These are phyloP conservation scores for Ammodytes dubius DNA, from an alignment of 2,113 vertebrate genomes.

Conservation along the genomic window DNA sequence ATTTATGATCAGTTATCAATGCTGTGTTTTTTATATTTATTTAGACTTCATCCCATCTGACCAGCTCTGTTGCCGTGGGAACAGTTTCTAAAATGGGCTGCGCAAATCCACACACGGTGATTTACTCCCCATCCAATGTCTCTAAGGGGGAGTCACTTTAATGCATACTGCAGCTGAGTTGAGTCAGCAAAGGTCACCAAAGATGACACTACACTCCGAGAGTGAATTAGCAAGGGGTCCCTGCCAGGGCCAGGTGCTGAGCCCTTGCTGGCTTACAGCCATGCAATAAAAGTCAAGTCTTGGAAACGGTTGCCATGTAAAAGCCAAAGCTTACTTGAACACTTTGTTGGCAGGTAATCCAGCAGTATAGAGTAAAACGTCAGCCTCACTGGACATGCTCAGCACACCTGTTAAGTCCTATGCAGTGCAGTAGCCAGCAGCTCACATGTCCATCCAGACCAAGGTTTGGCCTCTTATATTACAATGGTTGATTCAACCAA, in stretches of 20 bases:
- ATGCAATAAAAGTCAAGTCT: slow-evolving; percentile 70
- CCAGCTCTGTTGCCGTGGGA: slow-evolving; percentile 45
- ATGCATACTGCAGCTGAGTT: slow-evolving; percentile 51
- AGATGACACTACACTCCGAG: slow-evolving; percentile 50
- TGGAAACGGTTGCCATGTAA: slow-evolving; percentile 62
- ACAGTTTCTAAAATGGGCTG: slow-evolving; percentile 29
- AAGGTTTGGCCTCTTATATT: slow-evolving; percentile 25
- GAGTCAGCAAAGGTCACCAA: slow-evolving; percentile 75
- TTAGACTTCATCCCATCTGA: slow-evolving; percentile 51
- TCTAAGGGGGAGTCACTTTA: slow-evolving; percentile 20
- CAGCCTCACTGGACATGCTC: slow-evolving; percentile 36
- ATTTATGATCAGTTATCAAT: slow-evolving; percentile 67
- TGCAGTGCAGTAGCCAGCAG: slow-evolving; percentile 13
- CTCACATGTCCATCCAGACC: slow-evolving; percentile 9
- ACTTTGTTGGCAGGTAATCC: slow-evolving; percentile 48
- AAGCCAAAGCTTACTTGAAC: slow-evolving; percentile 64
- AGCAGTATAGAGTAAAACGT: slow-evolving; percentile 62
- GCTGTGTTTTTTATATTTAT: slow-evolving; percentile 64
- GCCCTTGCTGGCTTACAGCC: slow-evolving; percentile 60
- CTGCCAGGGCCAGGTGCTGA: slow-evolving; percentile 65
- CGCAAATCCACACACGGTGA: slow-evolving; percentile 17
- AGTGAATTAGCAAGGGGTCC: slow-evolving; percentile 65
- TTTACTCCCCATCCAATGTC: slow-evolving; percentile 19
- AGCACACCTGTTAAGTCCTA: slow-evolving; percentile 48
- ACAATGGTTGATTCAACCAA: slow-evolving; percentile 18